A percentile compares a stretch with the other conserved stretches of the same genome.
phyloP scores from a whole-genome alignment of 2,888 invertebrate species.

The Leptopilina syphax region DNA sequence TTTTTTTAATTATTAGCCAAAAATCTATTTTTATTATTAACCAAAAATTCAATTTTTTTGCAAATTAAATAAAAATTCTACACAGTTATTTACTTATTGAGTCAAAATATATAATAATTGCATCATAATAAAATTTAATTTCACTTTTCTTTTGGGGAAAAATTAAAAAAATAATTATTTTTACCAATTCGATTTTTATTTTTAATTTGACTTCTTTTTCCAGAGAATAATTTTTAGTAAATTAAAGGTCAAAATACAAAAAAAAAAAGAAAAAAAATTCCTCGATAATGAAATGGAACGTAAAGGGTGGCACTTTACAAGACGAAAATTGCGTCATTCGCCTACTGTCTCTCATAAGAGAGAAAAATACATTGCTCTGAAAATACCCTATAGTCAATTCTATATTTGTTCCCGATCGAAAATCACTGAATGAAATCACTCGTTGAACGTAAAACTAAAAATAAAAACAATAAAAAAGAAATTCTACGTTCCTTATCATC shows the following conservation, averaged over 20 bases:
- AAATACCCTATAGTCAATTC: conserved; percentile 10
- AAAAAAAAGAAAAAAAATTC: neutral
- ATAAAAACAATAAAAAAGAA: neutral
- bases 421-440: conserved; percentile 19
- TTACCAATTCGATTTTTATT: too few species aligned
- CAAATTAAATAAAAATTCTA: too few species aligned
- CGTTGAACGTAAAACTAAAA: neutral
- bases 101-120: too few species aligned
- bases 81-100: too few species aligned
- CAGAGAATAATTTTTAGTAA: neutral
- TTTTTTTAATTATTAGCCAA: too few species aligned
- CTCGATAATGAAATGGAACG: too few species aligned
- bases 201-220: too few species aligned
- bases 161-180: too few species aligned
- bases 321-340: conserved; percentile 11
- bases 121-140: too few species aligned
- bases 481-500: neutral
- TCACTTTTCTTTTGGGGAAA: too few species aligned
- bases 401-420: conserved; percentile 14
- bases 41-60: too few species aligned
- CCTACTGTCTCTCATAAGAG: neutral
- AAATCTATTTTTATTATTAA: too few species aligned
- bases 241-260: neutral
- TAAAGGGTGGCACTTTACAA: conserved; percentile 15
- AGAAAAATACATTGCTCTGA: conserved; percentile 14